phyloP scores from a whole-genome alignment of 2,888 invertebrate genomes.

The Trissolcus brochymenae region DNA sequence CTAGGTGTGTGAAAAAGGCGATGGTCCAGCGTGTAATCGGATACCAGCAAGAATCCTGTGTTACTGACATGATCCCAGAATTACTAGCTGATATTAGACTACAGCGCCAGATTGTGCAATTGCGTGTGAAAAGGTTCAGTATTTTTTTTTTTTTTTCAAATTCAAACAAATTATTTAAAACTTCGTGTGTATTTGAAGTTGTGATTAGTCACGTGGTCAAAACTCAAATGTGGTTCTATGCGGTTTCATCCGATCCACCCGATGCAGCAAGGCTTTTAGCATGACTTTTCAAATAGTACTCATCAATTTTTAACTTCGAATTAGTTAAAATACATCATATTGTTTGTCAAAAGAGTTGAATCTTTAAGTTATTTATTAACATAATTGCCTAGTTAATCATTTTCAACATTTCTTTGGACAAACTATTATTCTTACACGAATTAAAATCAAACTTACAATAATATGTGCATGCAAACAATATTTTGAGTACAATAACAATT shows the following conservation, averaged over 20 bases:
- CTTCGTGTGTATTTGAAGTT: slow-evolving; percentile 19
- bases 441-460: too few species aligned
- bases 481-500: too few species aligned
- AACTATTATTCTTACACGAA: not conserved
- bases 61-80: slow-evolving; percentile 86
- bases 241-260: not conserved
- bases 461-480: too few species aligned
- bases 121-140: slow-evolving; percentile 37
- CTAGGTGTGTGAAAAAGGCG: slow-evolving; percentile 71
- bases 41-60: slow-evolving; percentile 95
- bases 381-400: not conserved
- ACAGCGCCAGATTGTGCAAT: slow-evolving; percentile 72
- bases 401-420: slow-evolving; percentile 3
- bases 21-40: slow-evolving; percentile 77
- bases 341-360: too few species aligned
- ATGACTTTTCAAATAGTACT: not conserved
- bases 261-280: slow-evolving; percentile 31
- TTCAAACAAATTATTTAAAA: not conserved
- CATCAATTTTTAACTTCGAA: too few species aligned
- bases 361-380: too few species aligned
- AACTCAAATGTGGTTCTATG: slow-evolving; percentile 57
- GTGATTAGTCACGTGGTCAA: slow-evolving; percentile 73
- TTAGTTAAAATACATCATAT: too few species aligned
- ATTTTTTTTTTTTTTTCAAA: slow-evolving; percentile 1
- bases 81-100: slow-evolving; percentile 99